Evolutionary conservation across 2,113 vertebrate species (phyloP).

Genomic region (Dasyprocta punctata): DNA sequence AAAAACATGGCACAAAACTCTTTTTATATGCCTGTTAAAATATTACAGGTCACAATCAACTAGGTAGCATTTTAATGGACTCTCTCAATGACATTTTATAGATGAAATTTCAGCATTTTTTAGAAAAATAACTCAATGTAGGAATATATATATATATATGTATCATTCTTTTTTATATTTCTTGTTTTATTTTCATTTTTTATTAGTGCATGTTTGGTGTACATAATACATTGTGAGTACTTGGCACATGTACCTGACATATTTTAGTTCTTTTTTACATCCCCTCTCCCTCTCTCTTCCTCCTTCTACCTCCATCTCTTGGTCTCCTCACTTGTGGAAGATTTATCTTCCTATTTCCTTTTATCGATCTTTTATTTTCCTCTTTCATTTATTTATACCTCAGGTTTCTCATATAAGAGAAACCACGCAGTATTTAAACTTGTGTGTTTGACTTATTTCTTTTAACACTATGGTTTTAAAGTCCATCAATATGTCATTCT

Average conservation of each 20-base stretch:
- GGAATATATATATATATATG: neutral
- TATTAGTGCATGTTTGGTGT: neutral
- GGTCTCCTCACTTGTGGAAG: neutral
- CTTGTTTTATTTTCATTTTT: neutral
- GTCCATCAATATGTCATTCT: neutral
- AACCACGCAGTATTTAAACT: neutral
- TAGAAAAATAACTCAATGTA: constrained; percentile 37
- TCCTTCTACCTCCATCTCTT: neutral
- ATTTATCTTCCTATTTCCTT: neutral
- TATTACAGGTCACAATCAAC: constrained; percentile 36
- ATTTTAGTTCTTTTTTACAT: neutral
- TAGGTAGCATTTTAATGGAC: constrained; percentile 12
- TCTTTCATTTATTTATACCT: neutral
- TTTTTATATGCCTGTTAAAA: constrained; percentile 47
- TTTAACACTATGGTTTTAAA: neutral
- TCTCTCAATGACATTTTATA: constrained; percentile 43
- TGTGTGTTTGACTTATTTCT: neutral
- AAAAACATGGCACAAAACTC: neutral
- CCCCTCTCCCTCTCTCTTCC: neutral
- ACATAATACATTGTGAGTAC: neutral
- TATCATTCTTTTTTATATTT: neutral
- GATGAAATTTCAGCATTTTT: constrained; percentile 36
- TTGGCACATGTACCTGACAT: neutral
- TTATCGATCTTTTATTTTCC: neutral
- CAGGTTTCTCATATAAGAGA: neutral